Evolutionary conservation across 2,888 invertebrate species (phyloP).

Genomic region (Mactromeris polynyma): DNA sequence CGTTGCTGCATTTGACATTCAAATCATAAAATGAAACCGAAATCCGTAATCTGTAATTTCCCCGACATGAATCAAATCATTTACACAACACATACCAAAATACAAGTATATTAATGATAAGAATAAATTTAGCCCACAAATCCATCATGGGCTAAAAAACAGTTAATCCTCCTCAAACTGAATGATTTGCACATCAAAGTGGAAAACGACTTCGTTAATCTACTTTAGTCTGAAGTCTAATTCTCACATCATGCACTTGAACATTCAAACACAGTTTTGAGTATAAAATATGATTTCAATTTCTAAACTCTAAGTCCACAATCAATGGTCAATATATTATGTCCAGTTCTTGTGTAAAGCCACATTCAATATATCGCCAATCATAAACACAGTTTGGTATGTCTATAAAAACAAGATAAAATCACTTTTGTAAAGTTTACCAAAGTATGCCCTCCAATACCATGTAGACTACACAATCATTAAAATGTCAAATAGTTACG

Average conservation of each 20-base stretch:
- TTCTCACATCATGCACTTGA: background rate
- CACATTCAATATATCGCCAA: background rate
- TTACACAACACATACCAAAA: slow-evolving; percentile 40
- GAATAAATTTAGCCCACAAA: slow-evolving; percentile 55
- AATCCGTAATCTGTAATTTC: background rate
- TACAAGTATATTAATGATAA: slow-evolving; percentile 52
- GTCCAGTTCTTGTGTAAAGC: background rate
- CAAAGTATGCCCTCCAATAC: slow-evolving; percentile 28
- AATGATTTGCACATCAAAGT: slow-evolving; percentile 6
- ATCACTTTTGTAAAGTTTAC: slow-evolving; percentile 32
- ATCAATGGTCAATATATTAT: slow-evolving; percentile 11
- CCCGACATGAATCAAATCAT: slow-evolving; percentile 7
- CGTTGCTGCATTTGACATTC: slow-evolving; percentile 19
- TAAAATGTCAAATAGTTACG: slow-evolving; percentile 34
- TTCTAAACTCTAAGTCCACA: background rate
- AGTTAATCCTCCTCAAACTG: background rate
- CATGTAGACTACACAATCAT: background rate
- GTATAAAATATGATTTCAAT: background rate
- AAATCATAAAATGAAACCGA: background rate
- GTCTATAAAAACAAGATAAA: slow-evolving; percentile 26
- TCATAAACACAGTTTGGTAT: background rate
- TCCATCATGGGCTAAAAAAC: slow-evolving; percentile 43
- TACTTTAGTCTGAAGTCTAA: background rate
- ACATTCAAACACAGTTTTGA: background rate
- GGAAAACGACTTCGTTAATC: background rate